These are phyloP conservation scores for Gadus macrocephalus DNA, from an alignment of 2,113 vertebrate genomes.

Conservation along the genomic window DNA sequence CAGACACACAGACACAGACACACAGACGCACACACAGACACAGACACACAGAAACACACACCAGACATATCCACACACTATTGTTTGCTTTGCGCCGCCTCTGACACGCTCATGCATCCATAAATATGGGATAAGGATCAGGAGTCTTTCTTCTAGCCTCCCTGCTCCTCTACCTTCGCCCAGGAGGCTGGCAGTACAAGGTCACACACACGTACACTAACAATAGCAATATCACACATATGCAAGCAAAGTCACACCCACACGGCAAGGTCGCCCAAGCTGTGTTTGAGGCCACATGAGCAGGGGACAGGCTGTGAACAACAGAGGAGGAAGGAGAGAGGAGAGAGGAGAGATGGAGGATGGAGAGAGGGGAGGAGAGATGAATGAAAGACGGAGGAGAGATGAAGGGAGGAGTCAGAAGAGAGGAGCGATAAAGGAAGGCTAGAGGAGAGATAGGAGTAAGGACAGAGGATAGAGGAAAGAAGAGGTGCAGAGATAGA, in stretches of 20 bases:
- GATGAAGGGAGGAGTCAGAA: background rate
- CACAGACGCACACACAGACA: constrained; percentile 1
- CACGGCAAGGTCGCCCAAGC: constrained; percentile 53
- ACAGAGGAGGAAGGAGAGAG: constrained; percentile 16
- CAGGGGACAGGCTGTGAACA: background rate
- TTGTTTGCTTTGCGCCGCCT: background rate
- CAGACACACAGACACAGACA: constrained; percentile 15
- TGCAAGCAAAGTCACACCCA: background rate
- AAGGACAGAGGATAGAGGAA: background rate
- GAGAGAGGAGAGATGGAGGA: constrained; percentile 1
- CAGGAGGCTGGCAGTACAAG: background rate
- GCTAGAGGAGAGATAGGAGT: too few relatives aligned
- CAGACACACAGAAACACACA: background rate
- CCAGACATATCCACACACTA: background rate
- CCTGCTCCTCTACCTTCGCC: background rate
- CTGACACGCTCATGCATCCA: background rate
- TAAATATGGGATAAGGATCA: background rate
- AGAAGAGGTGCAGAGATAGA: background rate
- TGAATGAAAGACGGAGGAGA: background rate
- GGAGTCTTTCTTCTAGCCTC: background rate
- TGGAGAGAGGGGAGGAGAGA: background rate
- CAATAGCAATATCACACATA: background rate
- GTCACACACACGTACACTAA: background rate
- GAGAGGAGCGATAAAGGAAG: background rate
- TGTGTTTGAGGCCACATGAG: constrained; percentile 19